These are phyloP conservation scores for Uria aalge DNA, from an alignment of 2,113 vertebrate species.

Conservation along the genomic window DNA sequence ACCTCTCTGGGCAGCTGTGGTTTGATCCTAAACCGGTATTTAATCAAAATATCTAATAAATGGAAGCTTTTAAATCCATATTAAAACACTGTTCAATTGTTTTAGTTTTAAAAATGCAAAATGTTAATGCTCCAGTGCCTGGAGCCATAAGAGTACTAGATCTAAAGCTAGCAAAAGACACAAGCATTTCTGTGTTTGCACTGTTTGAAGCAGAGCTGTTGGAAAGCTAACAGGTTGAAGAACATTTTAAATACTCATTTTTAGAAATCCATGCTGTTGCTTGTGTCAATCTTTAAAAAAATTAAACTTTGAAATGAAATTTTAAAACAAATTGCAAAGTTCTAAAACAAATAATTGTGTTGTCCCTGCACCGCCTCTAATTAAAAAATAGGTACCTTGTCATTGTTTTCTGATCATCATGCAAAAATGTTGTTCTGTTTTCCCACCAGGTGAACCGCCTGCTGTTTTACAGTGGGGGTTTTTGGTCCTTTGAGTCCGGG, in stretches of 20 bases:
- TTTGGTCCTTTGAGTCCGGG: not conserved
- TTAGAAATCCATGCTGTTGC: not conserved
- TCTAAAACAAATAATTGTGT: not conserved
- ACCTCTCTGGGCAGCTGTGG: not conserved
- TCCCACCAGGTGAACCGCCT: not conserved
- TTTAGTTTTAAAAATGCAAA: not conserved
- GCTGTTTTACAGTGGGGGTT: not conserved
- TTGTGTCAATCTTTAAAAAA: not conserved
- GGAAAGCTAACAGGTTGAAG: not conserved
- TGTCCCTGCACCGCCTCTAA: not conserved
- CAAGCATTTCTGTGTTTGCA: not conserved
- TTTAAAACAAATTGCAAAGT: not conserved
- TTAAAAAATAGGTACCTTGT: not conserved
- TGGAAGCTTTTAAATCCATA: not conserved
- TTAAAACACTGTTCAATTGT: not conserved
- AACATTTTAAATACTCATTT: not conserved
- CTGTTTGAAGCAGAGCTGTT: not conserved
- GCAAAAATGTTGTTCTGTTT: not conserved
- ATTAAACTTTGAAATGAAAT: not conserved
- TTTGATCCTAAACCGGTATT: not conserved
- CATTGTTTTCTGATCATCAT: not conserved
- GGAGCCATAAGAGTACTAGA: not conserved
- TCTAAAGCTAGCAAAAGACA: not conserved
- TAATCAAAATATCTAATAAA: not conserved
- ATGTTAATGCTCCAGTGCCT: not conserved